phyloP scores from a whole-genome alignment of 37 sponge, comb jelly and placozoan genomes.

The Diacarnus erythraeanus region DNA sequence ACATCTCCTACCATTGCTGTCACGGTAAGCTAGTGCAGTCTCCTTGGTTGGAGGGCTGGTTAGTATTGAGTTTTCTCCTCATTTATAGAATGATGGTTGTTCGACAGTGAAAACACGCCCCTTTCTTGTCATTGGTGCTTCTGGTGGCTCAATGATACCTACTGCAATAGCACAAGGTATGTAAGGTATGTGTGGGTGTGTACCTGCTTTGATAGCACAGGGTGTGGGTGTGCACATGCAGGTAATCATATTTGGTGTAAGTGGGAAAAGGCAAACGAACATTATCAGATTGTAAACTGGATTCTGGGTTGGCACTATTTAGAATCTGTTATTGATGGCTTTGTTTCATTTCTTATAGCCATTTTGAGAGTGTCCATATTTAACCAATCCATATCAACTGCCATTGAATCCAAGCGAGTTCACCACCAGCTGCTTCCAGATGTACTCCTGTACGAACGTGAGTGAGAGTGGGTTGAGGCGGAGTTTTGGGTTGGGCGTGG shows the following conservation, averaged over 20 bases:
- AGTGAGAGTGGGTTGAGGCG: background rate
- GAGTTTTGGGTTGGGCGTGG: background rate
- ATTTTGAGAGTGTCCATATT: slow-evolving; percentile 19
- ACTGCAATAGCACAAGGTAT: slow-evolving; percentile 66
- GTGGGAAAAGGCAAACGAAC: background rate
- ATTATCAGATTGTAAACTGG: background rate
- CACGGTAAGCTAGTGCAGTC: slow-evolving; percentile 8
- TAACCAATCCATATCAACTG: slow-evolving; percentile 20
- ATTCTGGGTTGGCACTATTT: background rate
- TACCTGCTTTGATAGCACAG: background rate
- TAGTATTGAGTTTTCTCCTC: background rate
- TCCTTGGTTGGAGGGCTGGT: background rate
- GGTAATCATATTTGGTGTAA: background rate
- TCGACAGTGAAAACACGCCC: no score
- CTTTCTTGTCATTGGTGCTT: slow-evolving; percentile 38
- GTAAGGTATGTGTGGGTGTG: background rate
- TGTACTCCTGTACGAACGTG: slow-evolving; percentile 46
- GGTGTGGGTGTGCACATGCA: background rate
- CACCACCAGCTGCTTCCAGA: slow-evolving; percentile 83
- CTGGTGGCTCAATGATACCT: slow-evolving; percentile 68
- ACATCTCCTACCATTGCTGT: slow-evolving; percentile 61
- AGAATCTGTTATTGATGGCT: background rate
- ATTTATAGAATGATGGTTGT: background rate
- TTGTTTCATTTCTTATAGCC: slow-evolving; percentile 21
- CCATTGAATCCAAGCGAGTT: slow-evolving; percentile 52